These are phyloP conservation scores for Neosilurus hyrtlii DNA, from an alignment of 2,797 vertebrate species.

Conservation along the genomic window DNA sequence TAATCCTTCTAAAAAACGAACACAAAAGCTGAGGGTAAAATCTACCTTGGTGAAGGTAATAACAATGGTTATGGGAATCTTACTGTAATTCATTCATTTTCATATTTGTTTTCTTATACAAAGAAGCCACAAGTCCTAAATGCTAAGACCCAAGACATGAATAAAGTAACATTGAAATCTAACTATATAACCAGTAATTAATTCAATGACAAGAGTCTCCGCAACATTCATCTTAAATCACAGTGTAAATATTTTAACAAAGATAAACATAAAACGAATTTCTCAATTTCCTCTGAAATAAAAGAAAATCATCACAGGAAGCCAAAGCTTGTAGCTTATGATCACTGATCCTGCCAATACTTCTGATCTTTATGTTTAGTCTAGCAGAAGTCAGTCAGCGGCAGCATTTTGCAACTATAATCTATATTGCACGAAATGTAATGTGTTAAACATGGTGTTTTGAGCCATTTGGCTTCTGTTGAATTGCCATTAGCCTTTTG, in stretches of 20 bases:
- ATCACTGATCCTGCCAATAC: slow-evolving; percentile 4
- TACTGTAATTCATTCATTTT: neutral
- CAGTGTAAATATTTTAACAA: neutral
- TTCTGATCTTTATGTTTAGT: slow-evolving; percentile 8
- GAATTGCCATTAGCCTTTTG: slow-evolving; percentile 1
- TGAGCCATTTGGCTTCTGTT: slow-evolving; percentile 19
- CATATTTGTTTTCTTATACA: neutral
- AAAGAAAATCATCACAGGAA: neutral
- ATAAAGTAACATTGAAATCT: neutral
- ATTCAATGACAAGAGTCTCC: neutral
- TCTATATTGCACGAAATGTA: slow-evolving; percentile 39
- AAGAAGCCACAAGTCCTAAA: neutral
- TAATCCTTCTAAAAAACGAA: no score
- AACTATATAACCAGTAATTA: neutral
- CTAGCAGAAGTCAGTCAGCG: neutral
- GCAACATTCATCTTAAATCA: neutral
- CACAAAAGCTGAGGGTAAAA: no score
- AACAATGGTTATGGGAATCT: neutral
- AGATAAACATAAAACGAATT: neutral
- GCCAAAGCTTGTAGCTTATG: neutral
- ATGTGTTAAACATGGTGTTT: slow-evolving; percentile 55
- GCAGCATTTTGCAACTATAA: slow-evolving; percentile 20
- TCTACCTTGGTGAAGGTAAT: no score
- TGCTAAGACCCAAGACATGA: neutral
- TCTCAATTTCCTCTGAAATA: neutral